Conservation (phyloP, 2,888 invertebrate genomes). For the Anoncus sp. region DNA sequence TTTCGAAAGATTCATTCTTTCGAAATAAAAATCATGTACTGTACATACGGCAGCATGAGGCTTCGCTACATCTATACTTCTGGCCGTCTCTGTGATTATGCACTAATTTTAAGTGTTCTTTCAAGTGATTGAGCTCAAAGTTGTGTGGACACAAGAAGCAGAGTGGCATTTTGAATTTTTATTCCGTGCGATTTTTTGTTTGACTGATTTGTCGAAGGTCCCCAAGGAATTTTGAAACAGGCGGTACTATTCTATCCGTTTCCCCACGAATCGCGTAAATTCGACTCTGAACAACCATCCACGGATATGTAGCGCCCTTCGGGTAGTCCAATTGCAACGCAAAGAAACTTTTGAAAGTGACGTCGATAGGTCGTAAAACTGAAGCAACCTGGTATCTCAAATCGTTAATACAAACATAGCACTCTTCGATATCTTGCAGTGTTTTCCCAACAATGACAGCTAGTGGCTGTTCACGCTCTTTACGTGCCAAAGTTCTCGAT, state of each 20-base stretch:
- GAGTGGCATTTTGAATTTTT: too few species aligned
- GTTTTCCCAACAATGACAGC: constrained; percentile 53
- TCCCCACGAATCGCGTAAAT: constrained; percentile 50
- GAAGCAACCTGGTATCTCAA: constrained; percentile 37
- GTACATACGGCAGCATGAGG: background rate
- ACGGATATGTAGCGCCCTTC: constrained; percentile 28
- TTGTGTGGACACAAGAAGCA: too few species aligned
- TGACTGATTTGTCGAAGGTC: constrained; percentile 38
- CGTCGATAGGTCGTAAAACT: constrained; percentile 23
- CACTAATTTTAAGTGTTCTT: too few species aligned
- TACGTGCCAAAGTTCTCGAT: background rate
- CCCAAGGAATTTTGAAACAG: constrained; percentile 42
- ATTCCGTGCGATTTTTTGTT: background rate
- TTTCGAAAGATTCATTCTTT: too few species aligned
- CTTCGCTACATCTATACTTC: too few species aligned
- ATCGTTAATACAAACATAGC: constrained; percentile 42
- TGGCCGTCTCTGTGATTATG: too few species aligned
- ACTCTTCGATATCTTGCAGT: constrained; percentile 30
- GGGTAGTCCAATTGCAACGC: constrained; percentile 38
- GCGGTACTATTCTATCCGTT: constrained; percentile 36
- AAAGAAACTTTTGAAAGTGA: constrained; percentile 49
- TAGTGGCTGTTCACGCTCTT: constrained; percentile 51
- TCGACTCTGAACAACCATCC: constrained; percentile 52
- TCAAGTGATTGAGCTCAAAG: too few species aligned
- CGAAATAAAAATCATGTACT: background rate